Base-by-base conservation (phyloP, 1,140 invertebrate species). In the Luehdorfia chinensis region DNA sequence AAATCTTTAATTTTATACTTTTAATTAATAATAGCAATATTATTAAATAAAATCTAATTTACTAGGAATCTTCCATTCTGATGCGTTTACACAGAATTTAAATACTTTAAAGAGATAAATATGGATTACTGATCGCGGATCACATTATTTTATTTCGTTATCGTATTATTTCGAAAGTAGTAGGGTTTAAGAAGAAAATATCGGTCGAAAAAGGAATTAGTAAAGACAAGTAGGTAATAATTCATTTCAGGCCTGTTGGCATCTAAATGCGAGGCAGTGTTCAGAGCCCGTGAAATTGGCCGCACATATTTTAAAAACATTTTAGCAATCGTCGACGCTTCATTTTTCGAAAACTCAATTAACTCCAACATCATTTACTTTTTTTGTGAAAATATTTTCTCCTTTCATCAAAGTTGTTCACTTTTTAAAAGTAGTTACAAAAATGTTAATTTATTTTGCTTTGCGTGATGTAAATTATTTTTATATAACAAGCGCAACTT, bases 291-390 rank as follows among this genome's bases (percentile, higher is more conserved):
- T 84, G 71, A 84, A 80, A 84, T 84, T 84, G 72, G 58, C 47
- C 64, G 64, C 65, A 72, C 65, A 75, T 78, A 84, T 72, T 84
- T 83, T 77, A 70, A 70, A 78, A 78, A 60, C 55, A 66, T 64
- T 66, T 66, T 50, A 66, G 47, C 57, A 50, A 51, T 56, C 50
- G 59, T 65, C 61, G 62, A 62, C 63, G 46, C 54, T 64, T 59
- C 58, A 58, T 54, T 55, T 59, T 50, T 58, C 31, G 44, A 32
- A 27, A 31, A 50, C 34, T 43, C 49, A 48, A 36, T 57, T 57
- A 47, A 57, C 14, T 39, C 43, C 16, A 16, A 48, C 27, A 57
- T 52, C 51, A 57, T 57, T 49, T 30, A 28, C 39, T 43, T 43
- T 27, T 28, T 28, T 30, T 6, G 25, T 12, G 18, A 37, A 37